Evolutionary conservation across 2,797 vertebrate genomes (phyloP), one percentile per base, ranked within the genome.

Genomic region (Labeo calbasu): DNA sequence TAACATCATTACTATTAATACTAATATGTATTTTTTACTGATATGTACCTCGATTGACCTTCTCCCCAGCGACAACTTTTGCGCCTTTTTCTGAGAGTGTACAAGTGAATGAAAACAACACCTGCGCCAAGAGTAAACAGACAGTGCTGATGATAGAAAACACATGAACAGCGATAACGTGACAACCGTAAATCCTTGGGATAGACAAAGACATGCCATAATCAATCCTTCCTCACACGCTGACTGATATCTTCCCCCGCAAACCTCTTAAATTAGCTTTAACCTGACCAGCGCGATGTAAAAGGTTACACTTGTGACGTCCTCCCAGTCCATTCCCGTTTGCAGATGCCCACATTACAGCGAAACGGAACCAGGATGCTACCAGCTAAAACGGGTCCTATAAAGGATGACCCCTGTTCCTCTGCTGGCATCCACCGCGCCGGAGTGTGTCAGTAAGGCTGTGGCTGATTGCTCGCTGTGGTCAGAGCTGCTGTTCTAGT

Each of bases 401-500:
- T 86, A 88, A 77, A 87, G 86, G 70, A 86, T 87, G 77, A 86
- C 88, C 66, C 36, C 69, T 53, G 55, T 46, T 83, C 76, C 84
- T 87, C 61, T n/a, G 48, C n/a, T 82, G 46, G 71, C 86, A 82
- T 21, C 25, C 79, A 65, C 28, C 10, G n/a, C 5, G 79, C 66
- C 55, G n/a, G 43, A 71, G 50, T 8, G 73, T 84, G 83, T 46
- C 71, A 81, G 72, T 19, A 73, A 53, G 76, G 71, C 61, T 65
- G 70, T 4, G 6, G 36, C 82, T 84, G 80, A 84, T 81, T 55
- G 63, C 84, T 77, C 46, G 2, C 72, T 17, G 21, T 23, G 48
- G 51, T 66, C 23, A 73, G 69, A 55, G 70, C 57, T 85, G 72
- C 82, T 86, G 86, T 61, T 84, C 81, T 59, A 25, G 70, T 86